Evolutionary conservation across 2,113 vertebrate genomes (phyloP).

Genomic region (Xiphorhynchus elegans): DNA sequence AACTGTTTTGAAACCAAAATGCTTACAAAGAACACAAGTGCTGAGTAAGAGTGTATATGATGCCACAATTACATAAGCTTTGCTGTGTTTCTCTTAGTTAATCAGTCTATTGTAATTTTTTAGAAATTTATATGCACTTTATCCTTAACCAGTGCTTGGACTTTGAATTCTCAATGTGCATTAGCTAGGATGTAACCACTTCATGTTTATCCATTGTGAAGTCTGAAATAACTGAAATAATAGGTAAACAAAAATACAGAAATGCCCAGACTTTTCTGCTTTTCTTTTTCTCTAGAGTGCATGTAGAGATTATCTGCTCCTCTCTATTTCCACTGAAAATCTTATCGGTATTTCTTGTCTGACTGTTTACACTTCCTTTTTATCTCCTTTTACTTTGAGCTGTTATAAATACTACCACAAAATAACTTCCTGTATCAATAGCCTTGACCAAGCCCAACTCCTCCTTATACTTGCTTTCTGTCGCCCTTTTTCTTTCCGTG

Average conservation of each 20-base stretch:
- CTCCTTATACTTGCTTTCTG: not conserved
- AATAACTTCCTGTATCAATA: not conserved
- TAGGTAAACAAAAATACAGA: not conserved
- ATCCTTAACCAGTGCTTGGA: not conserved
- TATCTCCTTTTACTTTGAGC: not conserved
- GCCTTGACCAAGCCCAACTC: not conserved
- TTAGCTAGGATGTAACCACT: not conserved
- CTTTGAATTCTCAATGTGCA: not conserved
- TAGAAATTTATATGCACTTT: not conserved
- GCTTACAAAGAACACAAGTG: not conserved
- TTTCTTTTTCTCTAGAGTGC: not conserved
- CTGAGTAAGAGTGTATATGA: not conserved
- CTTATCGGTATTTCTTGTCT: not conserved
- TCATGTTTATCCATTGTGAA: rapidly evolving
- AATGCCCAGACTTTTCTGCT: not conserved
- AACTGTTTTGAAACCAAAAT: not conserved
- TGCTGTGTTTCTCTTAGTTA: not conserved
- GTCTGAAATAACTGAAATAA: not conserved
- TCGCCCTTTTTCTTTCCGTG: not conserved
- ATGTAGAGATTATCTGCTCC: not conserved
- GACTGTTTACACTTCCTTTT: not conserved
- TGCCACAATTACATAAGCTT: not conserved
- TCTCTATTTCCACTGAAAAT: not conserved
- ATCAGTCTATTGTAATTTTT: not conserved
- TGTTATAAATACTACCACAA: not conserved